phyloP scores from a whole-genome alignment of 2,888 invertebrate genomes.

The Eucera pruinosa region DNA sequence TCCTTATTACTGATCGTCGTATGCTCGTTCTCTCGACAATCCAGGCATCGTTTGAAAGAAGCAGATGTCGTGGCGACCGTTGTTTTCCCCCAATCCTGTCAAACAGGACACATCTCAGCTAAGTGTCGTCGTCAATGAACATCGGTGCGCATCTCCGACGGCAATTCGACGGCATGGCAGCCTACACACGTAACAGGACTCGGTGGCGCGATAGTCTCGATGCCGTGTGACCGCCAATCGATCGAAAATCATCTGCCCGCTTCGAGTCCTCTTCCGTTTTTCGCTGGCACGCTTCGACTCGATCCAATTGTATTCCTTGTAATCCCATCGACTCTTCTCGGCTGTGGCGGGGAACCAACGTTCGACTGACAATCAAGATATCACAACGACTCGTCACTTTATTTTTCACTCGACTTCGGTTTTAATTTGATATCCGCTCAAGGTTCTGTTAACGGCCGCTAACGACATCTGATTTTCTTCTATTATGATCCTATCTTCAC shows the following conservation, averaged over 20 bases:
- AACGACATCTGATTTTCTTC: conserved; percentile 52
- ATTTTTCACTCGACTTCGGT: conserved; percentile 4
- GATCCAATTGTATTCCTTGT: conserved; percentile 30
- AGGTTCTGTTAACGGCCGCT: conserved; percentile 25
- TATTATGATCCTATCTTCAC: conserved; percentile 39
- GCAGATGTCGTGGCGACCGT: conserved; percentile 32
- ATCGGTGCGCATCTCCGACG: conserved; percentile 33
- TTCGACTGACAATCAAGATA: neutral
- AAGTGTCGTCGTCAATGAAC: conserved; percentile 49
- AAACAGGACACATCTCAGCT: conserved; percentile 42
- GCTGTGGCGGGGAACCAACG: neutral
- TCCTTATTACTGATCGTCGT: conserved; percentile 36
- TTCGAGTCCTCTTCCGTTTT: neutral
- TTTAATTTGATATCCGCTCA: conserved; percentile 45
- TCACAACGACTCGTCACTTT: neutral
- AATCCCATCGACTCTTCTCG: conserved; percentile 36
- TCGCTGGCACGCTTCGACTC: conserved; percentile 32
- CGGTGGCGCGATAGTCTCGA: conserved; percentile 44
- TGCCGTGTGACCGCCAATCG: conserved; percentile 39
- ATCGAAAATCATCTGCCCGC: conserved; percentile 52
- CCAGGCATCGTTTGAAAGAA: conserved; percentile 31
- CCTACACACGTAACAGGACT: conserved; percentile 27
- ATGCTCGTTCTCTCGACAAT: neutral
- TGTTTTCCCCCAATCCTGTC: conserved; percentile 14
- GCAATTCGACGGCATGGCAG: conserved; percentile 44